These are phyloP conservation scores for Ochlodes sylvanus DNA, from an alignment of 2,888 invertebrate species.

Conservation along the genomic window DNA sequence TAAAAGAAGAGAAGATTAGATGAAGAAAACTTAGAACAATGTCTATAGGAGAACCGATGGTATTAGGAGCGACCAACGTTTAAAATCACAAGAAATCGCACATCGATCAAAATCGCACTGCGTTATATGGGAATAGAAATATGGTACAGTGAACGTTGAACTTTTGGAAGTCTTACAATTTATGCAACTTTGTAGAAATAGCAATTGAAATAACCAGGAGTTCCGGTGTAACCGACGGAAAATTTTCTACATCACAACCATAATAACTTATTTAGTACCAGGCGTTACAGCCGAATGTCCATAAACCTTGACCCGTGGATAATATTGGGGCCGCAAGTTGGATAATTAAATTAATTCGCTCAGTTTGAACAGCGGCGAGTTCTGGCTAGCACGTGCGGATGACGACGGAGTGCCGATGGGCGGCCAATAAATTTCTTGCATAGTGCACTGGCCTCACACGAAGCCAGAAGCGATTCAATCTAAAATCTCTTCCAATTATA, in stretches of 20 bases:
- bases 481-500: no score
- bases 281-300: neutral
- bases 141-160: no score
- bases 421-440: constrained; percentile 21
- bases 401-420: constrained; percentile 29
- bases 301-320: constrained; percentile 31
- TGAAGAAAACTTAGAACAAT: no score
- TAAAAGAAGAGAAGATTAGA: no score
- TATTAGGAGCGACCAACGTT: no score
- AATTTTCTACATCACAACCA: constrained; percentile 9
- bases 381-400: constrained; percentile 28
- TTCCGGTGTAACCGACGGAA: neutral
- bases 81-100: no score
- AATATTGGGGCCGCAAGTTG: constrained; percentile 31
- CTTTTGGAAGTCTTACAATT: no score
- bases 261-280: constrained; percentile 7
- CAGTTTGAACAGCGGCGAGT: constrained; percentile 23
- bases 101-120: no score
- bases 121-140: no score
- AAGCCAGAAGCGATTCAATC: neutral
- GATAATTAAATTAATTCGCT: constrained; percentile 38
- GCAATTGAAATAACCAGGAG: no score
- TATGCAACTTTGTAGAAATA: no score
- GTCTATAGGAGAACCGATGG: no score
- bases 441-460: neutral